These are phyloP conservation scores for Notarius quadriscutis DNA, from an alignment of 2,113 vertebrate species.

Conservation along the genomic window DNA sequence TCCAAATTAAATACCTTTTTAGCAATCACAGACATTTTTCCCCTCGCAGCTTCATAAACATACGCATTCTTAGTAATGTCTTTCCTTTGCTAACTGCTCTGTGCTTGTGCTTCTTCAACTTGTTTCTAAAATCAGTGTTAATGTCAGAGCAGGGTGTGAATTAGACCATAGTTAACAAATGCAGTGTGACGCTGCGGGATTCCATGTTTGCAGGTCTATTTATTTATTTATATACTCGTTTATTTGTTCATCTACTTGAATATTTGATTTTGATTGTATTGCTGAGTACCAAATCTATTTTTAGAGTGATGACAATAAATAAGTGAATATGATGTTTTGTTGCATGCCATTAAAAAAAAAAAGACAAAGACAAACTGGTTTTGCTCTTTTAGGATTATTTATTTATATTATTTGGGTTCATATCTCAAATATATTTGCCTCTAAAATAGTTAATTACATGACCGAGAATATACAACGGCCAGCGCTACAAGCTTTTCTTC, in stretches of 20 bases:
- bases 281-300: neutral
- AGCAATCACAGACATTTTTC: neutral
- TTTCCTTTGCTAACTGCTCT: conserved; percentile 13
- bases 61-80: conserved; percentile 1
- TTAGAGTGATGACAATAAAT: neutral
- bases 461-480: conserved; percentile 71
- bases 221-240: conserved; percentile 13
- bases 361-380: conserved; percentile 23
- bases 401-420: conserved; percentile 72
- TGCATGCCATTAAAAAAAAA: neutral
- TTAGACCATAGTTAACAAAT: conserved; percentile 32
- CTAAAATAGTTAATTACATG: conserved; percentile 74
- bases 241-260: neutral
- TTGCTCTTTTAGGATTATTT: conserved; percentile 65
- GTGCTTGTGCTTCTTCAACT: neutral
- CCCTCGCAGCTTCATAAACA: neutral
- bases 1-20: neutral
- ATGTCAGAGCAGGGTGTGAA: conserved; percentile 11
- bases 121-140: conserved; percentile 16
- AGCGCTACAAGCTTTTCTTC: conserved; percentile 58
- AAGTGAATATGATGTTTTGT: neutral
- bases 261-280: neutral
- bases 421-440: conserved; percentile 75
- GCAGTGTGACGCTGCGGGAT: conserved; percentile 11
- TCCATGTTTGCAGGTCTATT: conserved; percentile 49